Evolutionary conservation across 2,113 vertebrate species (phyloP).

Genomic region (Cryptomyrus ogoouensis): DNA sequence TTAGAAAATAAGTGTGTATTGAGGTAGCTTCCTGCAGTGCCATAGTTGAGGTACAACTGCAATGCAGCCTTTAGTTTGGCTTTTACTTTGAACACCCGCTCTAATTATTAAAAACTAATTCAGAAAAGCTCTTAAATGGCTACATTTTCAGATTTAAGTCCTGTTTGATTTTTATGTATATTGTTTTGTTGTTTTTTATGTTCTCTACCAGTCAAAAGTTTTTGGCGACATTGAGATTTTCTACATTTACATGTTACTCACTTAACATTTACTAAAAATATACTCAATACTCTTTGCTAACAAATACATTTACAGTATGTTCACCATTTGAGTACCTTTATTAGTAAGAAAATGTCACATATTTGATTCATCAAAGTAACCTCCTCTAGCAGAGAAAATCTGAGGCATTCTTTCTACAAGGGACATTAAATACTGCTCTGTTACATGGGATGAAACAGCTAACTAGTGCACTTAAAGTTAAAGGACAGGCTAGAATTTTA

Average conservation of each 20-base stretch:
- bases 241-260: too few relatives aligned
- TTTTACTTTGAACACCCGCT: not conserved
- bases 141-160: not conserved
- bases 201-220: not conserved
- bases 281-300: too few relatives aligned
- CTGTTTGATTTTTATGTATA: conserved; percentile 11
- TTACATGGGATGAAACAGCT: not conserved
- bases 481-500: not conserved
- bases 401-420: too few relatives aligned
- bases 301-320: too few relatives aligned
- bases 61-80: not conserved
- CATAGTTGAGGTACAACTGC: not conserved
- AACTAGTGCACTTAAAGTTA: not conserved
- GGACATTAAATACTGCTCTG: too few relatives aligned
- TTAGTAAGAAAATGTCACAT: too few relatives aligned
- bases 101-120: not conserved
- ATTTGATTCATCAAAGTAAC: too few relatives aligned
- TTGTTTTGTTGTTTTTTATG: not conserved
- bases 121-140: not conserved
- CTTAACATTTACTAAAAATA: too few relatives aligned
- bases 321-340: too few relatives aligned
- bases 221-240: too few relatives aligned
- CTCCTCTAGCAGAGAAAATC: too few relatives aligned
- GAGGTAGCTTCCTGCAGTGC: not conserved
- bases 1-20: not conserved